Percentiles rank a stretch among this genome's conserved stretches.
These are phyloP conservation scores for Amphiura filiformis DNA, from an alignment of 35 echinoderm and acorn worm genomes.

Conservation along the genomic window DNA sequence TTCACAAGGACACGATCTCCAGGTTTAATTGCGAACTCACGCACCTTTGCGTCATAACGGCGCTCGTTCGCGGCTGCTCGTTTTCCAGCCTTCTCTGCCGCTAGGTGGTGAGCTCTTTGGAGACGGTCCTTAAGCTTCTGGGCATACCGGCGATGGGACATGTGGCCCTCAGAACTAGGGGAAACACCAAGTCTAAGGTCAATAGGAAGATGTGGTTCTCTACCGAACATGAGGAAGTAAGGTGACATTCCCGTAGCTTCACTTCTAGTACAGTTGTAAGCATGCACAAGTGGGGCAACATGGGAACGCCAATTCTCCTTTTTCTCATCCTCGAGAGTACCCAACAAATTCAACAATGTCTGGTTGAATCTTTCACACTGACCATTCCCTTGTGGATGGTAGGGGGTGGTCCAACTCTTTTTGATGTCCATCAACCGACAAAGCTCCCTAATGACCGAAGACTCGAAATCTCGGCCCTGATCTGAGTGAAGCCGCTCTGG, in stretches of 20 bases:
- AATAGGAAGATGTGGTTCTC: constrained; percentile 48
- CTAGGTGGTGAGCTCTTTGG: constrained; percentile 17
- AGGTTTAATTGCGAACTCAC: constrained; percentile 27
- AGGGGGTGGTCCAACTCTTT: constrained; percentile 57
- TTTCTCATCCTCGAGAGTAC: constrained; percentile 33
- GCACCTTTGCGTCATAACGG: constrained; percentile 47
- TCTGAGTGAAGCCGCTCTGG: constrained; percentile 46
- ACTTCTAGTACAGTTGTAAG: constrained; percentile 51
- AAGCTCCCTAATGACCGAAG: constrained; percentile 35
- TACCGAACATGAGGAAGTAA: constrained; percentile 57
- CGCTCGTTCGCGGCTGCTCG: constrained; percentile 21
- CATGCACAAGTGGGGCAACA: constrained; percentile 40
- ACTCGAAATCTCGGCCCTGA: constrained; percentile 43
- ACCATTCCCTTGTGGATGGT: constrained; percentile 68
- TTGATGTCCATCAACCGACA: constrained; percentile 28
- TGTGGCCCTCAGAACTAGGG: neutral
- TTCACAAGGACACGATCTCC: constrained; percentile 76
- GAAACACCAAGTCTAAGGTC: constrained; percentile 32
- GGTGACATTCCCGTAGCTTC: neutral
- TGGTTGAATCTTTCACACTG: constrained; percentile 59
- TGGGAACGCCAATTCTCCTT: constrained; percentile 41
- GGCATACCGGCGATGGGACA: constrained; percentile 18
- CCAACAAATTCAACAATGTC: constrained; percentile 33
- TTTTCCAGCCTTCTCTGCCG: neutral
- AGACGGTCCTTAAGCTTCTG: constrained; percentile 11